A percentile compares a stretch with the other conserved stretches of the same genome.
Evolutionary conservation across 2,888 invertebrate genomes (phyloP).

Genomic region (Tenthredo distinguenda): DNA sequence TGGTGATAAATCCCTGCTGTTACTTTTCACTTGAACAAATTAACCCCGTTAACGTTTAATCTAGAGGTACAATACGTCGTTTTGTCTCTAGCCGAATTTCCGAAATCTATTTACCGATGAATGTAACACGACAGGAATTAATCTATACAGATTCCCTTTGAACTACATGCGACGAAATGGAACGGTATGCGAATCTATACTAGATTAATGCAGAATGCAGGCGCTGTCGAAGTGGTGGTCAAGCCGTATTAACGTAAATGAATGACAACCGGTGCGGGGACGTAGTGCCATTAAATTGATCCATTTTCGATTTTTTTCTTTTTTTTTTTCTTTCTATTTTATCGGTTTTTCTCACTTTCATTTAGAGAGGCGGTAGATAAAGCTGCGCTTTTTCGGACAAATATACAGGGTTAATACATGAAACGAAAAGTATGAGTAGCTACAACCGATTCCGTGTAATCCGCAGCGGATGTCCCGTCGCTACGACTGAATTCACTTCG

Average conservation of each 20-base stretch:
- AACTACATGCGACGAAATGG: not conserved
- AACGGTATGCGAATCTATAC: not conserved
- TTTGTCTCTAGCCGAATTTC: not conserved
- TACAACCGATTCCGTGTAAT: conserved; percentile 32
- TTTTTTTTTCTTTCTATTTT: not conserved
- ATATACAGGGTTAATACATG: not conserved
- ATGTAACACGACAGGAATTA: not conserved
- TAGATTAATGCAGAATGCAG: not conserved
- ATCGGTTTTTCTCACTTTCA: not conserved
- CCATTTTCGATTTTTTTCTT: not conserved
- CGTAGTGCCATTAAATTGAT: not conserved
- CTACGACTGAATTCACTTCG: conserved; percentile 45
- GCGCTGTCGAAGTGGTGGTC: not conserved
- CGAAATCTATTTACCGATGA: not conserved
- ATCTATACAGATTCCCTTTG: not conserved
- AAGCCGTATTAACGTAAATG: conserved; percentile 21
- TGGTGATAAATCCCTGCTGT: not conserved
- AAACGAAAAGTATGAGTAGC: not conserved
- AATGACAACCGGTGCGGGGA: not conserved
- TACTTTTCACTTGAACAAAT: not conserved
- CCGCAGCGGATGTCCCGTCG: conserved; percentile 38
- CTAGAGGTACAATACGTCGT: not conserved
- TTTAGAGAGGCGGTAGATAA: not conserved
- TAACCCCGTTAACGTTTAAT: not conserved
- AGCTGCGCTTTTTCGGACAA: not conserved